phyloP scores from a whole-genome alignment of 2,113 vertebrate species.

The Mesocricetus auratus region DNA sequence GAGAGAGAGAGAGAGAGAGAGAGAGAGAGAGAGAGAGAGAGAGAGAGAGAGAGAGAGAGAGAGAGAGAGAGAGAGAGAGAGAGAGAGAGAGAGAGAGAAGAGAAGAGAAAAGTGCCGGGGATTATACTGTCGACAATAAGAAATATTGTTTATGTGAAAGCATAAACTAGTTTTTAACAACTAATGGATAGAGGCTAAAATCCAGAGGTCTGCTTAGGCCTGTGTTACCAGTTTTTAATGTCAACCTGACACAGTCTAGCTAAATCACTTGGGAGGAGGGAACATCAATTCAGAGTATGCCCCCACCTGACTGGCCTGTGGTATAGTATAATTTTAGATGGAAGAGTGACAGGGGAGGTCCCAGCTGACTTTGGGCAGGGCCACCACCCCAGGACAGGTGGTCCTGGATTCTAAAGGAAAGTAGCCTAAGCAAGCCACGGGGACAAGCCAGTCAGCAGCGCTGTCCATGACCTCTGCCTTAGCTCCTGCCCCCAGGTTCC shows the following conservation, averaged over 20 bases:
- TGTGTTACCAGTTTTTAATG: not conserved
- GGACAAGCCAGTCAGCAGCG: not conserved
- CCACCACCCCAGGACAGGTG: not conserved
- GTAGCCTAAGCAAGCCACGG: not conserved
- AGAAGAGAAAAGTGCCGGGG: not conserved
- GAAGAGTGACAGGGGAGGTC: not conserved
- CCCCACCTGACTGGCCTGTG: not conserved
- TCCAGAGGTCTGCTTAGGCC: not conserved
- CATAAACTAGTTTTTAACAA: constrained; percentile 26
- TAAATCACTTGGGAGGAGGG: not conserved
- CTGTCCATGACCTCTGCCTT: not conserved
- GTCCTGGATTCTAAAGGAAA: not conserved
- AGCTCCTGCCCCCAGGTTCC: not conserved
- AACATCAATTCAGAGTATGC: not conserved
- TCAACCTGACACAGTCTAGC: not conserved
- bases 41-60: too few species aligned
- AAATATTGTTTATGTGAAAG: not conserved
- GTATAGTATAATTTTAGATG: not conserved
- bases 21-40: too few species aligned
- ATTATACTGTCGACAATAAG: not conserved
- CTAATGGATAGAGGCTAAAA: not conserved
- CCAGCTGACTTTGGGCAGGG: not conserved
- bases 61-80: too few species aligned
- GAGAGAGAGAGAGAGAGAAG: too few species aligned
- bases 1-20: too few species aligned